Percentiles rank a stretch among this genome's conserved stretches.
Conservation (phyloP, 2,113 vertebrate species). For the Perca flavescens region DNA sequence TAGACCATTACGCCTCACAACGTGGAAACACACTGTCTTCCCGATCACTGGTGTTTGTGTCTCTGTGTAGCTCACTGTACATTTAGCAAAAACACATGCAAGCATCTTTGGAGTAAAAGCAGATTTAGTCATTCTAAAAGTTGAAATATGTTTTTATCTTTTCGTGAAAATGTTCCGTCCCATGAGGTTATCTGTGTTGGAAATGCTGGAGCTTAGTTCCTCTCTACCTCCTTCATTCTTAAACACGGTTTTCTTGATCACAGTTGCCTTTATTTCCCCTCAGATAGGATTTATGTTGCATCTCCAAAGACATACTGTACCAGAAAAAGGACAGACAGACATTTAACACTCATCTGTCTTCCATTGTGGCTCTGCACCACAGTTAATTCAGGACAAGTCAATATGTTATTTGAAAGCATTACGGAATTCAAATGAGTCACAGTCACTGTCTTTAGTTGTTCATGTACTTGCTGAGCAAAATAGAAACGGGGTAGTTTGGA, state of each 20-base stretch:
- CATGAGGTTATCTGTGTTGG: background rate
- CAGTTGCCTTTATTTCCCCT: slow-evolving; percentile 28
- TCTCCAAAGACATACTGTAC: slow-evolving; percentile 40
- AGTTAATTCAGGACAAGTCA: slow-evolving; percentile 57
- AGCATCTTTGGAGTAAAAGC: background rate
- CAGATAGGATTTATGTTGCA: slow-evolving; percentile 43
- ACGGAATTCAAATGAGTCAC: slow-evolving; percentile 54
- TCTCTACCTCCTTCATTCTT: slow-evolving; percentile 2
- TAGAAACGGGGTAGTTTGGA: slow-evolving; percentile 28
- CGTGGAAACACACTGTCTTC: slow-evolving; percentile 9
- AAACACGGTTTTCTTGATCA: background rate
- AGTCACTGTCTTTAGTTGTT: slow-evolving; percentile 33
- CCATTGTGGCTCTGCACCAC: slow-evolving; percentile 63
- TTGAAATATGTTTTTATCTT: background rate
- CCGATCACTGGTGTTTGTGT: slow-evolving; percentile 34
- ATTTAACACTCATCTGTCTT: slow-evolving; percentile 76
- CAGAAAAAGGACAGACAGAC: slow-evolving; percentile 35
- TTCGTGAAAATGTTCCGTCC: background rate
- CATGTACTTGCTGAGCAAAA: slow-evolving; percentile 26
- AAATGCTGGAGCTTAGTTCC: slow-evolving; percentile 4
- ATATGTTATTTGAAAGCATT: slow-evolving; percentile 60
- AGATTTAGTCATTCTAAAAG: background rate
- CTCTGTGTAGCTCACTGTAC: slow-evolving; percentile 39
- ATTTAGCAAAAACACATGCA: slow-evolving; percentile 17
- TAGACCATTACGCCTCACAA: background rate